A percentile compares a stretch with the other conserved stretches of the same genome.
phyloP scores from a whole-genome alignment of 1,140 invertebrate species.

The Argopecten irradians region DNA sequence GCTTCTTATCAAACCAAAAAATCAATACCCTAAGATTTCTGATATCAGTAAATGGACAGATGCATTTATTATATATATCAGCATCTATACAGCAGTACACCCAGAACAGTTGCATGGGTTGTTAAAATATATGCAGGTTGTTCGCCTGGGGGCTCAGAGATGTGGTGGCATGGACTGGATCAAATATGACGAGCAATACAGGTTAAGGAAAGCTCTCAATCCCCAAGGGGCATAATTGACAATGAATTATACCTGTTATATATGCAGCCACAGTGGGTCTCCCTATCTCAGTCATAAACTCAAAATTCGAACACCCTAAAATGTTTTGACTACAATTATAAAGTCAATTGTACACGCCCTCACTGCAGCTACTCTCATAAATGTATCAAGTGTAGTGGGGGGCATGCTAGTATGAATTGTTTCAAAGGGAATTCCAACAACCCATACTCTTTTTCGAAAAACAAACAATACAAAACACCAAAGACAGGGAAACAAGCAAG shows the following conservation, averaged over 20 bases:
- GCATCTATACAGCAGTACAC: constrained; percentile 24
- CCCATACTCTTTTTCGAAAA: too few relatives aligned
- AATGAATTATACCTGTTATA: constrained; percentile 29
- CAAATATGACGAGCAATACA: constrained; percentile 32
- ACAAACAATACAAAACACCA: too few relatives aligned
- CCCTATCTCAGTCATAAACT: background rate
- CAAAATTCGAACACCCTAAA: background rate
- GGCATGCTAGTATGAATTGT: too few relatives aligned
- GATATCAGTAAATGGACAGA: constrained; percentile 27
- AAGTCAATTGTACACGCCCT: background rate
- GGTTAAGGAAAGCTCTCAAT: background rate
- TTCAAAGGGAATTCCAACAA: too few relatives aligned
- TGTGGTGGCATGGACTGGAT: background rate
- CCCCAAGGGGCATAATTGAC: background rate
- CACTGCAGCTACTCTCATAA: background rate
- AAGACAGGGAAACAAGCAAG: too few relatives aligned
- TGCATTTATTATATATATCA: constrained; percentile 29
- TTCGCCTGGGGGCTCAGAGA: constrained; percentile 28
- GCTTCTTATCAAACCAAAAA: background rate
- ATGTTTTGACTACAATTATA: background rate
- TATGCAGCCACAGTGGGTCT: background rate
- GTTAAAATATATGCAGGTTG: constrained; percentile 37
- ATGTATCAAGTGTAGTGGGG: too few relatives aligned
- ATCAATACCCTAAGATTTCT: background rate
- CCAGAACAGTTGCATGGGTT: background rate